Evolutionary conservation across 1,140 invertebrate genomes (phyloP), one percentile per base, ranked within the genome.

Genomic region (Drosophila mojavensis): DNA sequence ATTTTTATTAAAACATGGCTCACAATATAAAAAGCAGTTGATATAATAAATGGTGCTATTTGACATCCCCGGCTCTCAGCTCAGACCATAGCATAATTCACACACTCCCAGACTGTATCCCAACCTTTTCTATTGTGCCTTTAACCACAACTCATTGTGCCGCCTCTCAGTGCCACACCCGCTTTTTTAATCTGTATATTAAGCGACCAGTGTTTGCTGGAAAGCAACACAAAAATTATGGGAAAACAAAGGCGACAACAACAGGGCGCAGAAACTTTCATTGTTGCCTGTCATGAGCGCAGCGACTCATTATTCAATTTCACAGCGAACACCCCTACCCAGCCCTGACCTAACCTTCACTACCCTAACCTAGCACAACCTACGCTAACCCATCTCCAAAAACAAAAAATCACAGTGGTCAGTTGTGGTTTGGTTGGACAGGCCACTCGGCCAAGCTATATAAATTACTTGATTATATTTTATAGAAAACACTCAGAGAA

Each of bases 301-400:
- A 50, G 68, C 67, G 74, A 75, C 84, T 88, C 84, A 88, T 88
- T 88, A 88, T 89, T 88, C 84, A 88, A 88, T 88, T 89, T 88
- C 84, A 86, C 85, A 89, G 77, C 67, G 53, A 61, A 76, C 56
- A 53, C 66, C 58, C 54, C 43, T 15, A 15, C 43, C 24, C 9
- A 26, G n/a, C 1, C 13, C 26, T 53, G 26, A 3, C 24, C 50
- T 15, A 7, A 2, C 9, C 10, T 17, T 11, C 20, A 4, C 47
- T 26, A 7, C 9, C 47, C 47, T 24, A 11, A 4, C 47, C 47
- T 5, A 4, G 5, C 26, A 26, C 30, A 15, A 4, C 26, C 50
- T 11, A 11, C 20, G 26, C 50, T 30, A 30, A 13, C 15, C 53
- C 20, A 20, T 26, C 20, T 26, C 26, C 20, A 26, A 50, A 63